These are phyloP conservation scores for Channa striata DNA, from an alignment of 2,797 vertebrate genomes.

Conservation along the genomic window DNA sequence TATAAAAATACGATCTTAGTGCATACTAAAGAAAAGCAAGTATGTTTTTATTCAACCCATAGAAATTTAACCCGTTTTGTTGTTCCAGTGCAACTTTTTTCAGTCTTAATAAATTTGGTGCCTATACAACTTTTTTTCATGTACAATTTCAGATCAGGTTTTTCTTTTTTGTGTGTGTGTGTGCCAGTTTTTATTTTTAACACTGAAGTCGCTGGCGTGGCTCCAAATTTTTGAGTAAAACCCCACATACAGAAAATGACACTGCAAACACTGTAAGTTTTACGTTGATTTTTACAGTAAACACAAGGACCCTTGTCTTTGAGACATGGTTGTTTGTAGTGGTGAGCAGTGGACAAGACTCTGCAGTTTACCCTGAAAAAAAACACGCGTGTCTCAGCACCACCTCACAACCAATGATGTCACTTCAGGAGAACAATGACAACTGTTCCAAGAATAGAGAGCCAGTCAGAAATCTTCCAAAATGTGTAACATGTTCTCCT, in stretches of 20 bases:
- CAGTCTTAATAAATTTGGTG: too few relatives aligned
- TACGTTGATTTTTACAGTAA: slow-evolving; percentile 3
- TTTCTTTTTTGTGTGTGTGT: too few relatives aligned
- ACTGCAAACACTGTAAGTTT: not conserved
- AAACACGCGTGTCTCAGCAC: too few relatives aligned
- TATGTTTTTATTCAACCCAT: too few relatives aligned
- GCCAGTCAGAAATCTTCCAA: not conserved
- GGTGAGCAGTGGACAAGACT: not conserved
- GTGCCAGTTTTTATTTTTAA: too few relatives aligned
- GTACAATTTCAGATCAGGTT: too few relatives aligned
- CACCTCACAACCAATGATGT: not conserved
- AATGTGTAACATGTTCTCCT: not conserved
- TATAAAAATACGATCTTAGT: too few relatives aligned
- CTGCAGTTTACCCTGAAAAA: not conserved
- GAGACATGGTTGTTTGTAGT: not conserved
- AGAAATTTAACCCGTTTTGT: too few relatives aligned
- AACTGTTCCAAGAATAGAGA: not conserved
- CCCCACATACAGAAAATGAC: not conserved
- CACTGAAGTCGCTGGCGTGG: too few relatives aligned
- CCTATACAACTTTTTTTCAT: too few relatives aligned
- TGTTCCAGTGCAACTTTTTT: too few relatives aligned
- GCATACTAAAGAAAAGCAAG: too few relatives aligned
- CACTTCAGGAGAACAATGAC: not conserved
- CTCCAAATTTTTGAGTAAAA: not conserved
- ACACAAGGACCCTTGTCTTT: not conserved